Base-by-base conservation (phyloP, 2,888 invertebrate species). In the Plebejus argus region DNA sequence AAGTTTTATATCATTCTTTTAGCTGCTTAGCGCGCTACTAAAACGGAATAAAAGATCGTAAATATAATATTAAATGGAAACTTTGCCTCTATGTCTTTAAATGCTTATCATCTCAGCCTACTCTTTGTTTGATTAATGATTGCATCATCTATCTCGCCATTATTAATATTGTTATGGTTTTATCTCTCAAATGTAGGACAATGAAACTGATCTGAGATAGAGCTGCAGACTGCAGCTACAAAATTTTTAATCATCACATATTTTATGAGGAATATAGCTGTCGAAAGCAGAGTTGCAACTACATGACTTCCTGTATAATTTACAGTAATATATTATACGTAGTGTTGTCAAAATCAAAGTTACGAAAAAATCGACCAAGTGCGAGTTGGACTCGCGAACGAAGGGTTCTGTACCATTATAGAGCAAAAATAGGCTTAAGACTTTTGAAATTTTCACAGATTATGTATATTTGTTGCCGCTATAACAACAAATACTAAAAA, bases 141-240 rank as follows among this genome's bases (percentile, higher is more conserved):
- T 53, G 18, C 53, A 53, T 53, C 18, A 53, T 5, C 18, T 53
- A 53, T 53, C 53, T 53, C 1, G 53, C 53, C 18, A 53, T 53
- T 53, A 53, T 53, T 53, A 53, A 53, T 53, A 53, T 53, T 53
- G 53, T 53, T 53, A 53, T 53, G 53, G 53, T 53, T 53, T 53
- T 53, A 53, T 53, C 53, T 53, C 18, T 53, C 18, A 53, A 53
- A 53, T 53, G 1, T 53, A 53, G 53, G 53, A 53, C 53, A 53
- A 53, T 53, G 18, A 18, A 53, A 18, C 53, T 53, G 53, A 53
- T 53, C 5, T 53, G 18, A 18, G 53, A 53, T 53, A 53, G 18
- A 18, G 53, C 53, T 53, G 53, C 53, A 53, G 39, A n/a, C n/a
- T n/a, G n/a, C n/a, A 39, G 53, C 53, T 53, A 45, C 45, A 45